Base-by-base conservation (phyloP, 2,888 invertebrate species). In the Conus canariensis region DNA sequence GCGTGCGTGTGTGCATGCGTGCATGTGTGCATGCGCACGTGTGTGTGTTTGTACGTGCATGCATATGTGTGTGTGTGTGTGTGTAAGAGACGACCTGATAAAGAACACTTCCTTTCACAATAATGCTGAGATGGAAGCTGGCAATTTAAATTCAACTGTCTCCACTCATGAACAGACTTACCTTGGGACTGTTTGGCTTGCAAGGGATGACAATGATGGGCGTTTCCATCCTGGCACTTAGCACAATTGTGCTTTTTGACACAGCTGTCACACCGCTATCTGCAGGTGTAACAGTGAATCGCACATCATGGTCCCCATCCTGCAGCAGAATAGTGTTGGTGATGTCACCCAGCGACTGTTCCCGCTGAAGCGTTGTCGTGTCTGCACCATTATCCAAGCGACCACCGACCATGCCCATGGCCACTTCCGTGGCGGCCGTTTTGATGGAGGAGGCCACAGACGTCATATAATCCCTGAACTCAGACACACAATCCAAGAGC, bases 351-450 rank as follows among this genome's bases (percentile, higher is more conserved):
- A 93, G 74, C 0, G 93, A 93, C 25, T 91, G 90, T 10, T 92
- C 93, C 58, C 91, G 80, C 22, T 88, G 87, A 16, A 89, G 45
- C 10, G 85, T 58, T 14, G 80, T 82, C 10, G 74, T 45, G 14
- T 87, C 89, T 12, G 30, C 30, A 7, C 25, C 88, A 45, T 85
- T 85, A 4, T 91, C 91, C 16, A 90, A 89, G 16, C 91, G 88
- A 59, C 92, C 92, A 0, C 92, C 94, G 45, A 97, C 96, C 90
- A 99, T 97, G 0, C 98, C 98, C 91, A 98, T 97, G 58, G 99
- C 99, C 97, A 99, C 98, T 96, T 99, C 99, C 0, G 98, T 98
- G 70, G 99, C 99, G 89, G 99, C 99, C 90, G 98, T 97, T 93
- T 98, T 98, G 93, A 99, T 98, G 88, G 98, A 98, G 89, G 98